phyloP scores from a whole-genome alignment of 2,113 vertebrate genomes.

The Leptocoma aspasia region DNA sequence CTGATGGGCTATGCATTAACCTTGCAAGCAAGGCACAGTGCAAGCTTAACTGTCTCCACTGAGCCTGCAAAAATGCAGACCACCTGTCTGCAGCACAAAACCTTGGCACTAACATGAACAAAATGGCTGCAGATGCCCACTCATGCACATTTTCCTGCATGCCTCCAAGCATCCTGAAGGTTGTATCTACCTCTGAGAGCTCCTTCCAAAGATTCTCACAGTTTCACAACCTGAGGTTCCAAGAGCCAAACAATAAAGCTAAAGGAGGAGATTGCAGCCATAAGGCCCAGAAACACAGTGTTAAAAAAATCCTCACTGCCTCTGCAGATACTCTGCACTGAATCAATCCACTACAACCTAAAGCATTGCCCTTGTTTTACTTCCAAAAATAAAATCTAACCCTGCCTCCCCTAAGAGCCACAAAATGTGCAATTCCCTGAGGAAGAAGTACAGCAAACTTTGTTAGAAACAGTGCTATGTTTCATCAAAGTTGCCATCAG shows the following conservation, averaged over 20 bases:
- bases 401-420: background rate
- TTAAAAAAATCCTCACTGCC: background rate
- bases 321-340: background rate
- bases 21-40: background rate
- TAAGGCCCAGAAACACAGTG: background rate
- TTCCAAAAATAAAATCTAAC: background rate
- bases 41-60: background rate
- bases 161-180: background rate
- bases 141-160: background rate
- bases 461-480: background rate
- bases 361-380: background rate
- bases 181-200: background rate
- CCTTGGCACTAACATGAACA: background rate
- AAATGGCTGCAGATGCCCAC: constrained; percentile 48
- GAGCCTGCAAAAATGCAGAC: background rate
- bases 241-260: background rate
- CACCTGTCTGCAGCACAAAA: constrained; percentile 26
- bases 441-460: background rate
- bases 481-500: constrained; percentile 5
- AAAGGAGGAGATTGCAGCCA: background rate
- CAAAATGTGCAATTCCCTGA: background rate
- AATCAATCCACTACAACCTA: background rate
- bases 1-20: background rate
- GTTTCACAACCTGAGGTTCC: background rate
- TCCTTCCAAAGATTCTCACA: background rate